A percentile compares a stretch with the other conserved stretches of the same genome.
These are phyloP conservation scores for Diabrotica virgifera DNA, from an alignment of 1,140 invertebrate species.

Conservation along the genomic window DNA sequence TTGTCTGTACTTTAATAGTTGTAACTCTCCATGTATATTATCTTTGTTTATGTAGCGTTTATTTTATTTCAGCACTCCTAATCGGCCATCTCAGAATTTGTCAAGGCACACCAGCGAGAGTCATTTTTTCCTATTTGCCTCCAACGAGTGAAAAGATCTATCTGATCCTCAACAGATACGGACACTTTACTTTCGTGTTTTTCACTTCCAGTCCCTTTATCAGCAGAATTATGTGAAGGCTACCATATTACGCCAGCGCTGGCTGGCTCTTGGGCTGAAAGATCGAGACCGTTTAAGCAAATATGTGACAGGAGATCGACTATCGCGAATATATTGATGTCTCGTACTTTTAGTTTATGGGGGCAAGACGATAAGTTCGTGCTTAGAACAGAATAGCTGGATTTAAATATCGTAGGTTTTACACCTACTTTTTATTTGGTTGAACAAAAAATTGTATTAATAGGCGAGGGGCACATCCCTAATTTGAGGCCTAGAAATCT, in stretches of 20 bases:
- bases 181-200: slow-evolving; percentile 39
- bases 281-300: slow-evolving; percentile 30
- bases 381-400: too few relatives aligned
- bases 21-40: not conserved
- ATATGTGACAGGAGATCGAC: slow-evolving; percentile 33
- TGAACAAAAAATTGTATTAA: too few relatives aligned
- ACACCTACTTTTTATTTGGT: too few relatives aligned
- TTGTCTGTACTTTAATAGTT: not conserved
- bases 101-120: not conserved
- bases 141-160: slow-evolving; percentile 1
- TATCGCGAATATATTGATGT: slow-evolving; percentile 35
- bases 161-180: slow-evolving; percentile 20
- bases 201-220: slow-evolving; percentile 32
- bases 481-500: too few relatives aligned
- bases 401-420: too few relatives aligned
- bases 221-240: slow-evolving; percentile 34
- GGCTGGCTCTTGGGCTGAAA: slow-evolving; percentile 3
- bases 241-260: slow-evolving; percentile 32
- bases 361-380: too few relatives aligned
- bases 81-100: not conserved
- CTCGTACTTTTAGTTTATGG: not conserved
- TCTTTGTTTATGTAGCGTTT: not conserved
- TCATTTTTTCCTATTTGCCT: not conserved
- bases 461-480: too few relatives aligned
- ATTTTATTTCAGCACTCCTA: not conserved